phyloP scores from a whole-genome alignment of 2,113 vertebrate genomes.

The Ammodytes dubius region DNA sequence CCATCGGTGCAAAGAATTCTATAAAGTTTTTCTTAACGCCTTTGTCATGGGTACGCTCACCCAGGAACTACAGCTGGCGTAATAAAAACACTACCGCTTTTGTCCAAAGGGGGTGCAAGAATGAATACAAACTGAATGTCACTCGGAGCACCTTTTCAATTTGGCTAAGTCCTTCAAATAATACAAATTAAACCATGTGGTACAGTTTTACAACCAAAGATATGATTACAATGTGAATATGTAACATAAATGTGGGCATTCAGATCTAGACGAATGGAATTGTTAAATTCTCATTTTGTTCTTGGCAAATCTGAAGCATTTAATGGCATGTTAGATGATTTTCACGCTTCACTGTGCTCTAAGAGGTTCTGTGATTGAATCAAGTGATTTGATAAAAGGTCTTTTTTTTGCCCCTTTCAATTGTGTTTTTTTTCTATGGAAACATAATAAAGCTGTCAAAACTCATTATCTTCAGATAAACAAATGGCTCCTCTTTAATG shows the following conservation, averaged over 20 bases:
- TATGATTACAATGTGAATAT: neutral
- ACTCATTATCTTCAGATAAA: conserved; percentile 18
- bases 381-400: conserved; percentile 10
- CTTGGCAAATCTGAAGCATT: neutral
- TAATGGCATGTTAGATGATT: neutral
- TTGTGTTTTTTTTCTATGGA: neutral
- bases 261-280: neutral
- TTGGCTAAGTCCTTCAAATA: neutral
- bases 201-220: neutral
- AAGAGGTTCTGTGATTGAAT: conserved; percentile 4
- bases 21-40: too few relatives aligned
- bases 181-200: neutral
- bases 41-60: too few relatives aligned
- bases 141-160: too few relatives aligned
- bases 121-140: too few relatives aligned
- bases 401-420: neutral
- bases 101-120: too few relatives aligned
- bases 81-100: too few relatives aligned
- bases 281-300: neutral
- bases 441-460: conserved; percentile 14
- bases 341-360: neutral
- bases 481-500: neutral
- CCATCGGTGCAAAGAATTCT: too few relatives aligned
- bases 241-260: neutral
- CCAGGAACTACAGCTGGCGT: too few relatives aligned